Evolutionary conservation across 2,113 vertebrate genomes (phyloP).

Genomic region (Laticauda colubrina): DNA sequence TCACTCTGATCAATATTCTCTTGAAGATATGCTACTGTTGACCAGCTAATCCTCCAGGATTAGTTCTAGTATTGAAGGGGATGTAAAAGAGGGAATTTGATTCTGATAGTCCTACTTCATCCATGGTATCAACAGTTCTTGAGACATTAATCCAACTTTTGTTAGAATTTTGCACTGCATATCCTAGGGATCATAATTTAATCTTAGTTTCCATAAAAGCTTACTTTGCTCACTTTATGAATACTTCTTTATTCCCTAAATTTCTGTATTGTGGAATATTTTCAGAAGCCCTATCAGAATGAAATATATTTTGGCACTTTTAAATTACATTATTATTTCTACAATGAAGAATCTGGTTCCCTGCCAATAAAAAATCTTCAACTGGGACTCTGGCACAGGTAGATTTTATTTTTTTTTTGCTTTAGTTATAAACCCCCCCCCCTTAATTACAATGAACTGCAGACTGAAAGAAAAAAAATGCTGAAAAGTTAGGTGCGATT

Average conservation of each 20-base stretch:
- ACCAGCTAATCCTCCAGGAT: not conserved
- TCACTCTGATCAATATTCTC: not conserved
- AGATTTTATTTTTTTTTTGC: not conserved
- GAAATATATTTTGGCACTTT: not conserved
- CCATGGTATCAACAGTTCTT: not conserved
- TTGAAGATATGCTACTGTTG: not conserved
- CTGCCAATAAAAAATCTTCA: not conserved
- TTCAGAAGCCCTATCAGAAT: not conserved
- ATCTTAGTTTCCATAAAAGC: not conserved
- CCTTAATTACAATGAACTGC: slow-evolving; percentile 37
- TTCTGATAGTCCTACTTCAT: not conserved
- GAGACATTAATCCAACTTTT: not conserved
- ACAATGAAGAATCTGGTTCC: not conserved
- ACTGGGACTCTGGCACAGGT: not conserved
- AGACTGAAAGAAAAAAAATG: slow-evolving; percentile 38
- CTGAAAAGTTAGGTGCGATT: slow-evolving; percentile 27
- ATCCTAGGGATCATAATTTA: not conserved
- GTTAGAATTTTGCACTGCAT: not conserved
- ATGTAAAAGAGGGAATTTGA: not conserved
- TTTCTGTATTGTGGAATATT: not conserved
- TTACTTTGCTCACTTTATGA: not conserved
- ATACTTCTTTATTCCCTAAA: not conserved
- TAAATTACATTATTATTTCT: not conserved
- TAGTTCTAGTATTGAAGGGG: not conserved
- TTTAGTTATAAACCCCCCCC: not conserved